Evolutionary conservation across 64 coral and sea anemone genomes (phyloP).

Genomic region (Dendronephthya gigantea): DNA sequence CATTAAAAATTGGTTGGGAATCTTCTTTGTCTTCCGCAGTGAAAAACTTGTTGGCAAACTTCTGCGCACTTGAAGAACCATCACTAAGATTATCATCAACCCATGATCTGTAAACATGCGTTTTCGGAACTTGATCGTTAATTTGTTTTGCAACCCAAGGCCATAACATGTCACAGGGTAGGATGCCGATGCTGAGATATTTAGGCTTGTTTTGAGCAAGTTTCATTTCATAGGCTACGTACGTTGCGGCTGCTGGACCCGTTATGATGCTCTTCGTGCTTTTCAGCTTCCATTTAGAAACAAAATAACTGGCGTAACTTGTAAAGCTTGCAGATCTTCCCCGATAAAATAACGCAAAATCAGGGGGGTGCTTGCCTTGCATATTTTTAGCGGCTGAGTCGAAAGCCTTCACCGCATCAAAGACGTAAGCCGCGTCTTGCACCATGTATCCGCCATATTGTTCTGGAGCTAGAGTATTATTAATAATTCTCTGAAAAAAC

Average conservation of each 20-base stretch:
- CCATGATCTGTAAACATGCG: conserved; percentile 30
- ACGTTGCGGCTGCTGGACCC: conserved; percentile 40
- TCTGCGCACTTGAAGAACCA: conserved; percentile 18
- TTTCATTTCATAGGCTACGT: conserved; percentile 24
- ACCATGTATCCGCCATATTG: conserved; percentile 51
- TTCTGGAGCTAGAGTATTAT: conserved; percentile 30
- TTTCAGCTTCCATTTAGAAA: conserved; percentile 29
- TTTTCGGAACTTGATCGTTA: conserved; percentile 3
- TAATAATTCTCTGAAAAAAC: conserved; percentile 33
- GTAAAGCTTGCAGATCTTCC: conserved; percentile 34
- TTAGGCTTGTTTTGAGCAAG: conserved; percentile 15
- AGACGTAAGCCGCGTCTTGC: conserved; percentile 52
- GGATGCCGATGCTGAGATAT: conserved; percentile 32
- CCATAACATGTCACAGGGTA: conserved; percentile 48
- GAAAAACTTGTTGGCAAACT: conserved; percentile 43
- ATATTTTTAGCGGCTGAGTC: conserved; percentile 24
- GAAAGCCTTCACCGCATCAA: conserved; percentile 33
- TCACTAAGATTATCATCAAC: conserved; percentile 33
- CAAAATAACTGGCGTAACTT: conserved; percentile 38
- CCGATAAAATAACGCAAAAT: conserved; percentile 40
- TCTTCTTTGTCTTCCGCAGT: conserved; percentile 1
- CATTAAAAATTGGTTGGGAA: conserved; percentile 22
- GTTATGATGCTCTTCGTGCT: conserved; percentile 28
- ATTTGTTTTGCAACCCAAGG: conserved; percentile 36
- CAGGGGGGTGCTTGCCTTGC: not conserved